Conservation (phyloP, 92 coral and sea anemone species). For the Zoanthus solanderi region DNA sequence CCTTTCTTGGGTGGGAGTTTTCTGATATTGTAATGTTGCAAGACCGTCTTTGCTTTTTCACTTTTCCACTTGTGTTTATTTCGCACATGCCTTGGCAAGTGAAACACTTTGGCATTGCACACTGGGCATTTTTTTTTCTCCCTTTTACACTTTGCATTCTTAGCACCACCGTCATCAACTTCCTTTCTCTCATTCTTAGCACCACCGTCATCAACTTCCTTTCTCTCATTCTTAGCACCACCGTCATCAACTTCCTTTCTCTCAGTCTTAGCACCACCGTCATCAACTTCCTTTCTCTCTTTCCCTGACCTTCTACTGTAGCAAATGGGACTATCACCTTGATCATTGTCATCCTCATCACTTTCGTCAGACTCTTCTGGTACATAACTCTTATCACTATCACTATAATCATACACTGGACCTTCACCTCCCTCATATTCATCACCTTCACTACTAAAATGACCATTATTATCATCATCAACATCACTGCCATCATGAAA, state of each 20-base stretch:
- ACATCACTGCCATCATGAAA: background rate
- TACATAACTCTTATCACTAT: background rate
- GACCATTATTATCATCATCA: background rate
- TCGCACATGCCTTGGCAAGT: conserved; percentile 13
- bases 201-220: background rate
- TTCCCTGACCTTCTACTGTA: background rate
- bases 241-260: background rate
- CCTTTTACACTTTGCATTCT: background rate
- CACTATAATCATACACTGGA: conserved; percentile 1
- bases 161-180: background rate
- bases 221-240: background rate
- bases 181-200: background rate
- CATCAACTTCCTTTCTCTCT: background rate
- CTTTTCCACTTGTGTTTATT: background rate
- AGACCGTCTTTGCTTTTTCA: background rate
- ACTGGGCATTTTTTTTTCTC: conserved; percentile 27
- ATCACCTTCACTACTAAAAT: background rate
- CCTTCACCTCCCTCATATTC: background rate
- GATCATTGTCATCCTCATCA: background rate
- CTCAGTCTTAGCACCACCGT: background rate
- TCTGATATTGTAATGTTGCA: background rate
- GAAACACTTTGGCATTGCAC: conserved; percentile 18
- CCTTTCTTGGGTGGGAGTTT: background rate
- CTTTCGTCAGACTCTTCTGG: background rate
- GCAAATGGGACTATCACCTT: background rate